A percentile compares a stretch with the other conserved stretches of the same genome.
Evolutionary conservation across 2,888 invertebrate species (phyloP).

Genomic region (Timema podura): DNA sequence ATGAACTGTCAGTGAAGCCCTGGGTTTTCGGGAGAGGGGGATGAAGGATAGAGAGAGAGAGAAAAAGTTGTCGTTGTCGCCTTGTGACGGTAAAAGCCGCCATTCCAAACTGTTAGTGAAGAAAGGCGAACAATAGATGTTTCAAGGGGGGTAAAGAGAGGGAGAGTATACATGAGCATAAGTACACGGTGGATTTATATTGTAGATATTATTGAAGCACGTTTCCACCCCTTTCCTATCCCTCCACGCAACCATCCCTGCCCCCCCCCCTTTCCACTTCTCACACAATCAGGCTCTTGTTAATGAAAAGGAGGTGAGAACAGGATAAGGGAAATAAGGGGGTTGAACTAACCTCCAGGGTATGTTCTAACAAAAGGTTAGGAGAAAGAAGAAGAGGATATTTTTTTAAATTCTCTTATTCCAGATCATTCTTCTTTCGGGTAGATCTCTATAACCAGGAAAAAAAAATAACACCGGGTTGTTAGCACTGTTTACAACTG

Average conservation of each 20-base stretch:
- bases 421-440: not conserved
- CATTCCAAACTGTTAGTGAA: conserved; percentile 13
- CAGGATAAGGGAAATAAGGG: conserved; percentile 34
- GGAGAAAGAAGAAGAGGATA: not conserved
- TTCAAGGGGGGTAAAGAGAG: conserved; percentile 17
- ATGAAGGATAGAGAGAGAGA: conserved; percentile 26
- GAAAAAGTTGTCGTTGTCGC: not conserved
- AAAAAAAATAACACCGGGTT: conserved; percentile 21
- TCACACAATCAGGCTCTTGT: too few relatives aligned
- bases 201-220: conserved; percentile 17
- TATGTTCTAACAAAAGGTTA: conserved; percentile 13
- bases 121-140: too few relatives aligned
- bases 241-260: too few relatives aligned
- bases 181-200: conserved; percentile 40
- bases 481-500: conserved; percentile 30
- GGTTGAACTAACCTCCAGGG: conserved; percentile 32
- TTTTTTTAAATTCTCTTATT: not conserved
- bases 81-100: conserved; percentile 20
- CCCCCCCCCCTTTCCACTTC: too few relatives aligned
- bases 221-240: too few relatives aligned
- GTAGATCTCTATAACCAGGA: conserved; percentile 29
- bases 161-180: conserved; percentile 24
- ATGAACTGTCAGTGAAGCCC: too few relatives aligned
- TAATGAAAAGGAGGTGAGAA: conserved; percentile 45
- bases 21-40: conserved; percentile 24